These are phyloP conservation scores for Diloba caeruleocephala DNA, from an alignment of 2,888 invertebrate genomes.

Conservation along the genomic window DNA sequence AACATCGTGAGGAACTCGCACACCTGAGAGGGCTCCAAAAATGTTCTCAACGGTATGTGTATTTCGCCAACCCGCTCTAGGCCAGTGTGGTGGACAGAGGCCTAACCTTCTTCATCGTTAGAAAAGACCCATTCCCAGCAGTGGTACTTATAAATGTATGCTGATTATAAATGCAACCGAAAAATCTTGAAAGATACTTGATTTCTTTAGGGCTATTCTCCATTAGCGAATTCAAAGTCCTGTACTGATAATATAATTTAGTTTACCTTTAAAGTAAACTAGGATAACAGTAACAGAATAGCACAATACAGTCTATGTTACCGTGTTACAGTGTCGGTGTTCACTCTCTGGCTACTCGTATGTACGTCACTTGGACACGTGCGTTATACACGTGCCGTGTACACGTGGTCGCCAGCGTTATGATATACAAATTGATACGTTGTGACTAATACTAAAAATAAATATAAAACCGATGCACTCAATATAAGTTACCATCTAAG, in stretches of 20 bases:
- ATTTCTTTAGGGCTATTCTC: constrained; percentile 38
- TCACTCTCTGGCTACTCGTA: constrained; percentile 10
- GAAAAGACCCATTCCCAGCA: too few species aligned
- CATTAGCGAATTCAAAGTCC: constrained; percentile 26
- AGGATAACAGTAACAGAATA: constrained; percentile 26
- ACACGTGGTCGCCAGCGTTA: constrained; percentile 40
- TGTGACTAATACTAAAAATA: constrained; percentile 20
- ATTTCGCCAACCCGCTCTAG: too few species aligned
- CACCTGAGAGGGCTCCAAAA: too few species aligned
- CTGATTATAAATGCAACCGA: too few species aligned
- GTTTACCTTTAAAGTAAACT: constrained; percentile 13
- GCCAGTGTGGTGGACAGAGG: too few species aligned
- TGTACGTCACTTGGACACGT: constrained; percentile 40
- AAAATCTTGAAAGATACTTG: constrained; percentile 48
- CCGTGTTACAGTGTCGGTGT: constrained; percentile 9
- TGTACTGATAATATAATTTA: background rate
- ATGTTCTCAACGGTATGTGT: too few species aligned
- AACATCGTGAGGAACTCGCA: too few species aligned
- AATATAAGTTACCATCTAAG: constrained; percentile 8
- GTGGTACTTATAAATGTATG: too few species aligned
- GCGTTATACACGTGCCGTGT: constrained; percentile 36
- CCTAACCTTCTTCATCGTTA: too few species aligned
- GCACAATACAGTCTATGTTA: constrained; percentile 36
- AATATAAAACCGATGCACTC: constrained; percentile 24
- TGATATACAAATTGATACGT: constrained; percentile 24